Evolutionary conservation across 2,113 vertebrate genomes (phyloP), one percentile per base, ranked within the genome.

Genomic region (Mesembrinibis cayennensis): DNA sequence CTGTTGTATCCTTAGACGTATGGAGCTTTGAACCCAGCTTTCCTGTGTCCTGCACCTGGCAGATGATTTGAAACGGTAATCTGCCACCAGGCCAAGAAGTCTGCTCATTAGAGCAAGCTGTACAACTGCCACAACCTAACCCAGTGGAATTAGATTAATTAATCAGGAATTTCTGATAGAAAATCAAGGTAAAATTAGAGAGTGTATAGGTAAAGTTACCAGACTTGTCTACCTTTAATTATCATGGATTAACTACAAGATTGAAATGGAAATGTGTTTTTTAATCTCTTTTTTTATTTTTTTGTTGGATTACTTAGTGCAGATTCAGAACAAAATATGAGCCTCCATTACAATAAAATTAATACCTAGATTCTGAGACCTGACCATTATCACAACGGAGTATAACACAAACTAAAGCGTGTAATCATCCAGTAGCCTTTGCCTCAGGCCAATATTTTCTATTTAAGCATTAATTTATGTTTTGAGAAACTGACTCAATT

Each of bases 61-160:
- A 40, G 36, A 30, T 42, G 38, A 82, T 83, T 93, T 96, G 71
- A 92, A 78, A 74, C 27, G 22, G 42, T 73, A 83, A 85, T 85
- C 78, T 85, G 34, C 67, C 86, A 95, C 29, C 36, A 93, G 70
- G 32, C 26, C 44, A 93, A 88, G 34, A 89, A 69, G 3, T 45
- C 45, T 92, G n/a, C 32, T 96, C n/a, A 21, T 94, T 94, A 89
- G 32, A 94, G 49, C 40, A 92, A 90, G 29, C 32, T 80, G 36
- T 87, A 55, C 38, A 78, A 87, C 69, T 89, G 81, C 81, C 53
- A 80, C 55, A 66, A 80, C 16, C 11, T 65, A 81, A 55, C 32
- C 32, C 88, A 82, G 65, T 62, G 25, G 26, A 87, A 93, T 52
- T 63, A 47, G 40, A 65, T 80, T 84, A 85, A 94, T 90, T 91